These are phyloP conservation scores for Tuberolachnus salignus DNA, from an alignment of 2,888 invertebrate species.

Conservation along the genomic window DNA sequence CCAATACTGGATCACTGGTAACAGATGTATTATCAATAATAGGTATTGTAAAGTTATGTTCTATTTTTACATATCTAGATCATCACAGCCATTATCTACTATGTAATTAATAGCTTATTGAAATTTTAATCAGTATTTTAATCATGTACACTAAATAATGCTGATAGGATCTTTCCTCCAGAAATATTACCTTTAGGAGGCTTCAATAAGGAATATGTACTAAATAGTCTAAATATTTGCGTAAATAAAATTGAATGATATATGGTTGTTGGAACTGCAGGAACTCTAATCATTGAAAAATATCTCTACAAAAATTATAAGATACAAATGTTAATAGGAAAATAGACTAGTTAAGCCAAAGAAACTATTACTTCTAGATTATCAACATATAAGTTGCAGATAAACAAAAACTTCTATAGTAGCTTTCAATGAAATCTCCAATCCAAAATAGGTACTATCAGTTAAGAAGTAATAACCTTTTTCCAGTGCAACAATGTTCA, in stretches of 20 bases:
- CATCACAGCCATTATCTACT: too few relatives aligned
- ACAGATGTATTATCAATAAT: too few relatives aligned
- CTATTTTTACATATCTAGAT: too few relatives aligned
- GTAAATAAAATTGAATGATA: too few relatives aligned
- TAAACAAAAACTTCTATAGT: constrained; percentile 12
- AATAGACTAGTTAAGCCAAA: constrained; percentile 8
- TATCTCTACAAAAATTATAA: constrained; percentile 15
- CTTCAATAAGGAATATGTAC: too few relatives aligned
- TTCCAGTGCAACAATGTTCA: constrained; percentile 5
- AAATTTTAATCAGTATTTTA: too few relatives aligned
- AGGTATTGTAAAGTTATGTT: too few relatives aligned
- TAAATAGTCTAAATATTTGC: too few relatives aligned
- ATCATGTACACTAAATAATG: too few relatives aligned
- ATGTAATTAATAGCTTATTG: too few relatives aligned
- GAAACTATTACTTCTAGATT: constrained; percentile 20
- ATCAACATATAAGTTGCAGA: constrained; percentile 5
- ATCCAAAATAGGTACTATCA: constrained; percentile 4
- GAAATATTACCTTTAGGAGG: too few relatives aligned
- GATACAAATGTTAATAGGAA: neutral
- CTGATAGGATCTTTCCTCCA: too few relatives aligned
- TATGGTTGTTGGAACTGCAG: constrained; percentile 8
- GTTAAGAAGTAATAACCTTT: constrained; percentile 8
- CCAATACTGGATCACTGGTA: constrained; percentile 7
- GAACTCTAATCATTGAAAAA: constrained; percentile 18
- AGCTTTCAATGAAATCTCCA: constrained; percentile 10